Percentiles rank a stretch among this genome's conserved stretches.
These are phyloP conservation scores for Synergus itoensis DNA, from an alignment of 2,888 invertebrate species.

Conservation along the genomic window DNA sequence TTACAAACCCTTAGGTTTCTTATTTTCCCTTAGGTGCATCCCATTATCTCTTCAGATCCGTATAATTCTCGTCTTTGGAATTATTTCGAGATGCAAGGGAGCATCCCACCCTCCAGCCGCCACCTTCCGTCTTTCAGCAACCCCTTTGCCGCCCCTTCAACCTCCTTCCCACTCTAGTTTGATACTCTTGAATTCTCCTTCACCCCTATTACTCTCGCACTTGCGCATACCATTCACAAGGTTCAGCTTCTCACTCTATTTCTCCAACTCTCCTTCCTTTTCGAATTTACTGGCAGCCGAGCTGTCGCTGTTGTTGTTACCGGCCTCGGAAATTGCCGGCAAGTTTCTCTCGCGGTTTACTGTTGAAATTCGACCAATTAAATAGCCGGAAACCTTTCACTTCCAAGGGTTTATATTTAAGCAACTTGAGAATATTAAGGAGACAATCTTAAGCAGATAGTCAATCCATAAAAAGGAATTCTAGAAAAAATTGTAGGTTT, in stretches of 20 bases:
- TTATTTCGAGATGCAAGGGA: constrained; percentile 53
- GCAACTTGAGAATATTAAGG: background rate
- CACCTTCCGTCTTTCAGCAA: constrained; percentile 42
- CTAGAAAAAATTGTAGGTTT: background rate
- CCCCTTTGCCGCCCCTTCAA: constrained; percentile 43
- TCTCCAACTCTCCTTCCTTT: constrained; percentile 16
- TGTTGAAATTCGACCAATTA: constrained; percentile 70
- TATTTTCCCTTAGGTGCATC: constrained; percentile 44
- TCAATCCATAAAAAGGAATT: background rate
- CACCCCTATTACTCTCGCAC: constrained; percentile 31
- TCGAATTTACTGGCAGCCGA: constrained; percentile 49
- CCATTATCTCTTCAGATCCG: constrained; percentile 53
- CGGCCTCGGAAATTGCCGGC: constrained; percentile 61
- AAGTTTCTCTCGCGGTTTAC: constrained; percentile 62
- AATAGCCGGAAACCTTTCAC: constrained; percentile 60
- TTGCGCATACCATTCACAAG: constrained; percentile 31
- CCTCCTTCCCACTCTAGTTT: background rate
- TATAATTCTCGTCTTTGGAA: constrained; percentile 58
- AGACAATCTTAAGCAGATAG: background rate
- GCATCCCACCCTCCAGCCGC: constrained; percentile 46
- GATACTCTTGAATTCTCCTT: constrained; percentile 35
- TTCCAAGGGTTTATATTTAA: background rate
- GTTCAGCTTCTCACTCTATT: constrained; percentile 41
- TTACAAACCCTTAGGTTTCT: constrained; percentile 34
- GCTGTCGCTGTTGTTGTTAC: constrained; percentile 53